Conservation (phyloP, 2,113 vertebrate species). For the Condylura cristata region DNA sequence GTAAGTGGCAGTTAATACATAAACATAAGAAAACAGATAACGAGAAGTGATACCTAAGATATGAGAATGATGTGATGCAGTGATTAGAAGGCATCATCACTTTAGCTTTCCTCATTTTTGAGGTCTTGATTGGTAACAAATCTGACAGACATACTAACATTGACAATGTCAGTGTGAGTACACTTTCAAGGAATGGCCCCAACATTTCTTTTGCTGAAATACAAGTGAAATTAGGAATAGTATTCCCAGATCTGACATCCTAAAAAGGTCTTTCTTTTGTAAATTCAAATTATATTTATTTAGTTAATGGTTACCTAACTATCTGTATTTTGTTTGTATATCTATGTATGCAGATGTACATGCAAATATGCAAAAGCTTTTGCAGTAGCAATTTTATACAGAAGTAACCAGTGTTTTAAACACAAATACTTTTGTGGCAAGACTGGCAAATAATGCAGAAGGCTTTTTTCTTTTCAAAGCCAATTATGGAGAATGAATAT, state of each 20-base stretch:
- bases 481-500: background rate
- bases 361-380: conserved; percentile 80
- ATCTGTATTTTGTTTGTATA: background rate
- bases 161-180: rapidly evolving
- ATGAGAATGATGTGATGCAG: background rate
- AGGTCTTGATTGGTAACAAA: background rate
- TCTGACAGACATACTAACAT: background rate
- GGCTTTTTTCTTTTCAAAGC: conserved; percentile 74
- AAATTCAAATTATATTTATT: background rate
- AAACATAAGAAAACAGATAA: conserved; percentile 15
- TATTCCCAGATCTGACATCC: background rate
- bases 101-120: background rate
- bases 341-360: background rate
- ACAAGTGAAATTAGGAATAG: background rate
- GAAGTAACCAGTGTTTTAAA: conserved; percentile 79
- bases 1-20: background rate
- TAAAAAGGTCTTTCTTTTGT: background rate
- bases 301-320: background rate
- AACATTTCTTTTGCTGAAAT: background rate
- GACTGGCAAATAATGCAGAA: conserved; percentile 76
- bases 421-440: conserved; percentile 77
- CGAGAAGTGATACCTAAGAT: background rate
- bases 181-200: background rate
- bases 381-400: conserved; percentile 81
- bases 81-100: background rate